phyloP scores from a whole-genome alignment of 2,113 vertebrate species.

The Balaeniceps rex region DNA sequence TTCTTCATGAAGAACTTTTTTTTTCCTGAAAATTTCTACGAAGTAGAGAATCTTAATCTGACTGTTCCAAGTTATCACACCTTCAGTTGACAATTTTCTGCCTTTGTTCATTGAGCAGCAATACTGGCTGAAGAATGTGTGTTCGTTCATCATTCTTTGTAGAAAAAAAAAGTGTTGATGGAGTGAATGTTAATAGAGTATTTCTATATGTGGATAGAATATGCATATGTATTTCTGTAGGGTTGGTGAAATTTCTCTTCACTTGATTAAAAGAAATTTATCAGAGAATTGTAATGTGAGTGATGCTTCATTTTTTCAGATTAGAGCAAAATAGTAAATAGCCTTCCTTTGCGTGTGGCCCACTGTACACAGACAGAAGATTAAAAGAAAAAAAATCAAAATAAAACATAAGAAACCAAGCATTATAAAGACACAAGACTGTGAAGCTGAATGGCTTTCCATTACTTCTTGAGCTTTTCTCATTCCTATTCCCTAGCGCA shows the following conservation, averaged over 20 bases:
- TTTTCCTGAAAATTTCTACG: neutral
- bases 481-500: neutral
- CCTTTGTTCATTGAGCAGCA: neutral
- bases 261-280: neutral
- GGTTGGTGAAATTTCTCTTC: neutral
- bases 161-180: neutral
- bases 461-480: neutral
- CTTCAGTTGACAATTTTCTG: neutral
- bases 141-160: neutral
- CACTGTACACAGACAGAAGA: neutral
- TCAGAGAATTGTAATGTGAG: neutral
- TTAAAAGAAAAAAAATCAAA: neutral
- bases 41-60: neutral
- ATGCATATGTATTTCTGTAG: neutral
- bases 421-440: neutral
- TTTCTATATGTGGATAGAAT: neutral
- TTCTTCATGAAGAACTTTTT: neutral
- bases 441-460: neutral
- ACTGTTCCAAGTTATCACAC: neutral
- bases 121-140: neutral
- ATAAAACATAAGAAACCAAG: neutral
- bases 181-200: neutral
- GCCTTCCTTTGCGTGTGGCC: neutral
- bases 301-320: neutral
- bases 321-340: neutral